A percentile compares a stretch with the other conserved stretches of the same genome.
Conservation (phyloP, 2,113 vertebrate species). For the Xiphorhynchus elegans region DNA sequence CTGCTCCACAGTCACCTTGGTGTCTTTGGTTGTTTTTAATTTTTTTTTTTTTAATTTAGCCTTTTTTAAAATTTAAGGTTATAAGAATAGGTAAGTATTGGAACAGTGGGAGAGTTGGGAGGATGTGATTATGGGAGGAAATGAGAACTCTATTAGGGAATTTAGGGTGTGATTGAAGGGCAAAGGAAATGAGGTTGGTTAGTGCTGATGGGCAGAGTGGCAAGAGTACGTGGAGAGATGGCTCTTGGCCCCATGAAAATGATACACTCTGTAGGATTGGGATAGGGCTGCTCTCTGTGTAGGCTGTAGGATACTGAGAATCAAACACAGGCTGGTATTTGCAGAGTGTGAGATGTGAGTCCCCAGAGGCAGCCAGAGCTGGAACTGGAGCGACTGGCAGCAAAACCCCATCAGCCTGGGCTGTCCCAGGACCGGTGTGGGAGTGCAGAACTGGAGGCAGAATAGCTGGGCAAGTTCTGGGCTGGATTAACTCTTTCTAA, state of each 20-base stretch:
- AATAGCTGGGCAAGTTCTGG: neutral
- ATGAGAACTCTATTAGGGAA: neutral
- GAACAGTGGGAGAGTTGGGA: neutral
- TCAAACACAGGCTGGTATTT: neutral
- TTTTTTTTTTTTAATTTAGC: neutral
- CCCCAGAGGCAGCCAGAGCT: neutral
- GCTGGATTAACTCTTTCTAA: neutral
- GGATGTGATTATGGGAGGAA: neutral
- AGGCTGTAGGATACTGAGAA: neutral
- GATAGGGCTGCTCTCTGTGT: neutral
- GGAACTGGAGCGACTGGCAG: neutral
- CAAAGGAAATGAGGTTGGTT: neutral
- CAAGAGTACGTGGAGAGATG: neutral
- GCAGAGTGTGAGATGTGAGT: neutral
- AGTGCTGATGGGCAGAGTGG: neutral
- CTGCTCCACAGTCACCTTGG: neutral
- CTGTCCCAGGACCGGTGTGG: neutral
- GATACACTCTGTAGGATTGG: rapidly evolving
- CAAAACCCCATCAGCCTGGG: neutral
- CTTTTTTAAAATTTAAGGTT: neutral
- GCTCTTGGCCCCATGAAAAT: neutral
- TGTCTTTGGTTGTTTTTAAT: neutral
- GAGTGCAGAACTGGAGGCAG: neutral
- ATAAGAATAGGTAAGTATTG: neutral
- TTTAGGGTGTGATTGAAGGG: neutral